Conservation (phyloP, 2,113 vertebrate species). For the Thomomys bottae region DNA sequence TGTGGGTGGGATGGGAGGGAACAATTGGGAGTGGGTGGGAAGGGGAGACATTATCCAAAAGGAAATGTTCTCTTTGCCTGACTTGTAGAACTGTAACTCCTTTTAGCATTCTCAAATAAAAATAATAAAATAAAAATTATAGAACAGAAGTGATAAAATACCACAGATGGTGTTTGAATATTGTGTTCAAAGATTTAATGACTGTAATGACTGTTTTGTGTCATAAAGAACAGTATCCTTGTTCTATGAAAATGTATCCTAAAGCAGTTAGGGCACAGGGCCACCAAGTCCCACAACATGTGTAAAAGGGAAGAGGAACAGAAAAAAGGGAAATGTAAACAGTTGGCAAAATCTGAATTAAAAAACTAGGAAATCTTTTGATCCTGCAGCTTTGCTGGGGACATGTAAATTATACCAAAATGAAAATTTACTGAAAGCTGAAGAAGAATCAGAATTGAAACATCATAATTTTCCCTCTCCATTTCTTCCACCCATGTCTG, state of each 20-base stretch:
- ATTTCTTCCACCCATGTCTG: neutral
- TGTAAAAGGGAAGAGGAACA: neutral
- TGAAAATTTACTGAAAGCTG: constrained; percentile 7
- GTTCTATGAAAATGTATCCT: neutral
- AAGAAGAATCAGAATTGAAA: neutral
- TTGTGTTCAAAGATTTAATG: constrained; percentile 33
- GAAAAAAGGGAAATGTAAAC: neutral
- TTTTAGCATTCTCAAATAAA: too few species aligned
- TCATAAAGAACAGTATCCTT: constrained; percentile 44
- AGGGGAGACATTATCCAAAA: too few species aligned
- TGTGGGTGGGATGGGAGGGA: neutral
- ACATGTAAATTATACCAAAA: constrained; percentile 4
- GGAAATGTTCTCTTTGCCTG: too few species aligned
- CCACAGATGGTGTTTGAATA: constrained; percentile 21
- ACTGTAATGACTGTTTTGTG: constrained; percentile 9
- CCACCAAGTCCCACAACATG: neutral
- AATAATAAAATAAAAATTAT: neutral
- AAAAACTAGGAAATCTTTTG: neutral
- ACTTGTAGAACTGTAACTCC: too few species aligned
- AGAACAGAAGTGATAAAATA: constrained; percentile 36
- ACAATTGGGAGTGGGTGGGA: too few species aligned
- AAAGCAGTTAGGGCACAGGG: neutral
- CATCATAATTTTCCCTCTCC: neutral
- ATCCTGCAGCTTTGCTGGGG: neutral
- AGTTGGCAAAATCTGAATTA: neutral